Percentiles rank a stretch among this genome's conserved stretches.
phyloP scores from a whole-genome alignment of 2,797 vertebrate genomes.

The Sebastes kiyomatsui region DNA sequence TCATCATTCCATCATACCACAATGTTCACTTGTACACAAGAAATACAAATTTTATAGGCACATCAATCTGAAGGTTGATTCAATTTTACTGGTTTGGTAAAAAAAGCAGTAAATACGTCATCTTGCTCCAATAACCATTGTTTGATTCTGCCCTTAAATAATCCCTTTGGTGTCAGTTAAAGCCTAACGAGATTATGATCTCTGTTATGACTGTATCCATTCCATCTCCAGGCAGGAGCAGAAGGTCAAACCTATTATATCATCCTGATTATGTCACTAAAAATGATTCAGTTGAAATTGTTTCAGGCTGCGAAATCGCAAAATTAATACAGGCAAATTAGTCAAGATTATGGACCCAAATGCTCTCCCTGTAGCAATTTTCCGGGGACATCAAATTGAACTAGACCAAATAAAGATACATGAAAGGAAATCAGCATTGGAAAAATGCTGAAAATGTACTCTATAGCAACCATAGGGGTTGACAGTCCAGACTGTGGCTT shows the following conservation, averaged over 20 bases:
- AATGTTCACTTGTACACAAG: not conserved
- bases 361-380: not conserved
- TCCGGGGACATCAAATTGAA: not conserved
- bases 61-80: not conserved
- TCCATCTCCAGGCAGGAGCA: not conserved
- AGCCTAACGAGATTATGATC: not conserved
- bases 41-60: not conserved
- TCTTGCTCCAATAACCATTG: not conserved
- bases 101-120: not conserved
- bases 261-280: not conserved
- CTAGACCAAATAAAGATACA: not conserved
- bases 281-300: not conserved
- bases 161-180: not conserved
- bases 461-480: not conserved
- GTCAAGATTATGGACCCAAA: not conserved
- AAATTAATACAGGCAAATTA: not conserved
- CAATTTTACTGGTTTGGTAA: not conserved
- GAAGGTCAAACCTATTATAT: not conserved
- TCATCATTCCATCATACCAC: not conserved
- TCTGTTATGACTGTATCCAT: not conserved
- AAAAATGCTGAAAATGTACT: not conserved
- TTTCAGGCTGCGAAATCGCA: not conserved
- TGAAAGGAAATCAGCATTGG: not conserved
- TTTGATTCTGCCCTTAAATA: not conserved
- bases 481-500: not conserved